These are phyloP conservation scores for Peromyscus polionotus DNA, from an alignment of 2,113 vertebrate species.

Conservation along the genomic window DNA sequence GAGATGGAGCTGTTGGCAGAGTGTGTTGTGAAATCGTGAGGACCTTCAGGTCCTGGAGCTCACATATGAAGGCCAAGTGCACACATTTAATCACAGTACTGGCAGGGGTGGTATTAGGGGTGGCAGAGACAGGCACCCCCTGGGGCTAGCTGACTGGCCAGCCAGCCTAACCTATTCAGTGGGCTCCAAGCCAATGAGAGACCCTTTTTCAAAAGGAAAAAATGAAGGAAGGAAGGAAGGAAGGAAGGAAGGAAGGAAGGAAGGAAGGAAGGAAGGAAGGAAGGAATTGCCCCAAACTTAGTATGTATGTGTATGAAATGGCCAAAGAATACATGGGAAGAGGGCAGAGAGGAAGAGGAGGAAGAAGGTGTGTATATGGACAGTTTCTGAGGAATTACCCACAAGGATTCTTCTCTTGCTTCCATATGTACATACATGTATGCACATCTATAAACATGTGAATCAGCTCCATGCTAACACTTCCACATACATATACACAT, in stretches of 20 bases:
- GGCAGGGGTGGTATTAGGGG: background rate
- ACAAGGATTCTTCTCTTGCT: background rate
- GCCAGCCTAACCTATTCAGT: background rate
- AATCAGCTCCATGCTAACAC: background rate
- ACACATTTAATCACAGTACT: background rate
- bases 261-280: no score
- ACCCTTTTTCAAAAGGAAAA: background rate
- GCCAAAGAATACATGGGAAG: background rate
- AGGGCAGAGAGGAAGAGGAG: no score
- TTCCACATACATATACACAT: background rate
- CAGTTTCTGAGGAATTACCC: background rate
- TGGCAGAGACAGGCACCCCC: background rate
- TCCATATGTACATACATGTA: no score
- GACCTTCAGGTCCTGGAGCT: background rate
- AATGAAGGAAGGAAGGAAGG: no score
- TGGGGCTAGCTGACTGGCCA: background rate
- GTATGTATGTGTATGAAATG: background rate
- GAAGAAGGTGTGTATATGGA: background rate
- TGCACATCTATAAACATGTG: background rate
- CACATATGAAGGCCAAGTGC: background rate
- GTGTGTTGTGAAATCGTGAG: background rate
- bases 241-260: background rate
- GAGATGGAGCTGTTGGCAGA: background rate
- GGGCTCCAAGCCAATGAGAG: background rate
- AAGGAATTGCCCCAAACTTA: background rate